Evolutionary conservation across 2,797 vertebrate species (phyloP), one percentile per base, ranked within the genome.

Genomic region (Enoplosus armatus): DNA sequence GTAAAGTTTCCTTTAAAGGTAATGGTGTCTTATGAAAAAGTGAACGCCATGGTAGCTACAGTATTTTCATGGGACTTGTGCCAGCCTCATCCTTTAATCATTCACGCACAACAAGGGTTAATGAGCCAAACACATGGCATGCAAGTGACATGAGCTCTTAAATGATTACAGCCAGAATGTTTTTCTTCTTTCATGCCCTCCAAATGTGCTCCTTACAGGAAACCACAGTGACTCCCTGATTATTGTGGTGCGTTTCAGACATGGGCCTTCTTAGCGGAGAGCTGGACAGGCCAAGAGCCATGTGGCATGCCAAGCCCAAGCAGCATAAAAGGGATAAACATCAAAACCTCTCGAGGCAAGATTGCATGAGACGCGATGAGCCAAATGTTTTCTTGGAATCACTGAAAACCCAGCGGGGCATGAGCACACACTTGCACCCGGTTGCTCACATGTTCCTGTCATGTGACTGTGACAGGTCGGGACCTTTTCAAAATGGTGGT

Each of bases 381-480:
- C 29, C 51, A 69, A 76, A 63, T 47, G 31, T 77, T 77, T 88
- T 90, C 81, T 87, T 72, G 51, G 81, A 90, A 87, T 73, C 33
- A 43, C 12, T 45, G 47, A 60, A 73, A 82, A 67, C 41, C 20
- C 12, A 66, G 51, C 6, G 1, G 51, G 59, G 18, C 7, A 37
- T 18, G 39, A 16, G 29, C 68, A 74, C 43, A 75, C 16, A 47
- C 33, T 27, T 51, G 27, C 67, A 70, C 51, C 67, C 3, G 9
- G n/a, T n/a, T 20, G 60, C 65, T 85, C 75, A 84, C 68, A 77
- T 82, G 77, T 18, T n/a, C n/a, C n/a, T n/a, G n/a, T n/a, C n/a
- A n/a, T n/a, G n/a, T n/a, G n/a, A n/a, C n/a, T n/a, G n/a, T n/a
- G n/a, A n/a, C n/a, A n/a, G n/a, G n/a, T n/a, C n/a, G n/a, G n/a